Base-by-base conservation (phyloP, 1,140 invertebrate genomes). In the Rhynchophorus ferrugineus region DNA sequence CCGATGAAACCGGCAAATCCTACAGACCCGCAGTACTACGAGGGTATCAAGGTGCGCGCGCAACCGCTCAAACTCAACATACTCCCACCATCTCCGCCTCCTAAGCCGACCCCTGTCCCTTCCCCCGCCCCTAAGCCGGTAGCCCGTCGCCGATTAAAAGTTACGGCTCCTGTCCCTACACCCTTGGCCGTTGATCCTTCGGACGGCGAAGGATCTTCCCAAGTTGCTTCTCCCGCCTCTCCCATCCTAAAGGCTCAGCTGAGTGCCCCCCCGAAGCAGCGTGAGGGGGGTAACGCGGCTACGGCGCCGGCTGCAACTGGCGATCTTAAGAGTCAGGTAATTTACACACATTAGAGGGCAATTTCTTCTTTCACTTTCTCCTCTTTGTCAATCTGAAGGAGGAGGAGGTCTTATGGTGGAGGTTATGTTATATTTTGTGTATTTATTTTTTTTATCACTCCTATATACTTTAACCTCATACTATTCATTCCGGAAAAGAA, bases 161-260 rank as follows among this genome's bases (percentile, higher is more conserved):
- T 35, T 20, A 41, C 41, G 11, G 46, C 54, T 19, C 19, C 56
- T 36, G 35, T 29, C n/a, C 54, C 47, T 21, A 20, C 49, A 13
- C 41, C 57, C 7, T 37, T 65, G 19, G 52, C 56, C 34, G 57
- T 64, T 24, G 43, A 56, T 13, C n/a, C n/a, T n/a, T 58, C 61
- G 22, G 62, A 64, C 36, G 19, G n/a, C 11, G 45, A 54, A 3
- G 38, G 24, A n/a, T 13, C 2, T 13, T 43, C 45, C 72, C 69
- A 66, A 69, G 67, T 69, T 68, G 60, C 56, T 24, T 67, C 75
- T 48, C 77, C 78, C 38, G 73, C 76, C 18, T 83, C 82, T 49
- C 80, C 82, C n/a, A 87, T 86, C 67, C 75, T 86, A 14, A 86
- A 86, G 74, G 84, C 83, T 61, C 84, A 85, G 68, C 73, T 86